phyloP scores from a whole-genome alignment of 2,888 invertebrate species.

The Chymomyza fuscimana region DNA sequence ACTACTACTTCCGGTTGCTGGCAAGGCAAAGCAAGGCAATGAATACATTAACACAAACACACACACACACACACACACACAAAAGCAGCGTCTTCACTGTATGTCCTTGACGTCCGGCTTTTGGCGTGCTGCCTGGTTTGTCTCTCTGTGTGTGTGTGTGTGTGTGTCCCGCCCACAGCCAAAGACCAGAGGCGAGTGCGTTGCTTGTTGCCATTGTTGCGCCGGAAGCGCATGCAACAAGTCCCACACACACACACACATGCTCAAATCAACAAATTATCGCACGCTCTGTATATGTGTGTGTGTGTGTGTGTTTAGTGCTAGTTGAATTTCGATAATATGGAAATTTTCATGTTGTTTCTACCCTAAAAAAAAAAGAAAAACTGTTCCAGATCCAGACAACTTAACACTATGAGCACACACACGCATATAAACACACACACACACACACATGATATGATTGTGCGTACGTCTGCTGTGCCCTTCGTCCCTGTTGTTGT shows the following conservation, averaged over 20 bases:
- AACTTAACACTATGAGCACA: slow-evolving; percentile 39
- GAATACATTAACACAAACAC: slow-evolving; percentile 74
- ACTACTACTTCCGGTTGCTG: slow-evolving; percentile 72
- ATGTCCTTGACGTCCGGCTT: slow-evolving; percentile 66
- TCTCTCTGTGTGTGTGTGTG: slow-evolving; percentile 35
- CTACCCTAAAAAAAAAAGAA: slow-evolving; percentile 51
- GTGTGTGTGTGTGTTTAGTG: slow-evolving; percentile 43
- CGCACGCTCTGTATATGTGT: slow-evolving; percentile 36
- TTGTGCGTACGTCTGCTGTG: neutral
- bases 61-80: slow-evolving; percentile 42
- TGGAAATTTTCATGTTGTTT: slow-evolving; percentile 77
- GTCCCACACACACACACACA: slow-evolving; percentile 37
- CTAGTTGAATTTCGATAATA: slow-evolving; percentile 75
- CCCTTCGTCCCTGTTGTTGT: neutral
- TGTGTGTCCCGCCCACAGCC: slow-evolving; percentile 16
- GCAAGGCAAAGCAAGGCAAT: slow-evolving; percentile 51
- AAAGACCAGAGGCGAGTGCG: neutral
- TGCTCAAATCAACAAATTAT: slow-evolving; percentile 63
- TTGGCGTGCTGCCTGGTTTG: slow-evolving; percentile 38
- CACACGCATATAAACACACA: slow-evolving; percentile 11
- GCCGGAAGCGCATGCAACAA: slow-evolving; percentile 61
- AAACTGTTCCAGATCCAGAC: slow-evolving; percentile 33
- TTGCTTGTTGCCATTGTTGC: slow-evolving; percentile 53
- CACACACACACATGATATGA: neutral
- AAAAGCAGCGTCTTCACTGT: slow-evolving; percentile 20